These are phyloP conservation scores for Ceraclea dissimilis DNA, from an alignment of 2,888 invertebrate genomes.

Conservation along the genomic window DNA sequence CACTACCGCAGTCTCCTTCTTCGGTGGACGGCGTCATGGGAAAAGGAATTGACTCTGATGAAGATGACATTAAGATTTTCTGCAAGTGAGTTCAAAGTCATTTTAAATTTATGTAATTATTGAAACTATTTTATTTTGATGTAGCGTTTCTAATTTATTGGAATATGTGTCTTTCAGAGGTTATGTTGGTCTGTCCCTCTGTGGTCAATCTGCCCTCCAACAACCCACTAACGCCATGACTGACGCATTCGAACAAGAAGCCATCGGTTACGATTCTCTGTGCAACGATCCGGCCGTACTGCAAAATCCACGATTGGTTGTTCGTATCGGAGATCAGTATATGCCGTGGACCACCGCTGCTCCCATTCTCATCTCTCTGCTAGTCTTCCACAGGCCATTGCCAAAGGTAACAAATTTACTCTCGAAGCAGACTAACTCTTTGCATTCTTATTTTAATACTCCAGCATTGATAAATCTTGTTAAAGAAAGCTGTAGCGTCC, in stretches of 20 bases:
- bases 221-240: conserved; percentile 39
- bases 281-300: conserved; percentile 62
- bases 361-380: conserved; percentile 79
- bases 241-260: conserved; percentile 30
- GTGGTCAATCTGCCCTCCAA: conserved; percentile 51
- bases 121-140: too few species aligned
- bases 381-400: conserved; percentile 79
- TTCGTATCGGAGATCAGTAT: conserved; percentile 80
- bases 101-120: background rate
- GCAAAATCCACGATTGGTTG: conserved; percentile 74
- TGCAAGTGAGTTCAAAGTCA: conserved; percentile 38
- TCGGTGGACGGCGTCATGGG: conserved; percentile 75
- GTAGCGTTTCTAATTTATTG: background rate
- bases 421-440: background rate
- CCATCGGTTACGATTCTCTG: conserved; percentile 43
- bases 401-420: conserved; percentile 65
- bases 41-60: conserved; percentile 75
- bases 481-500: background rate
- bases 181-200: conserved; percentile 64
- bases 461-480: background rate
- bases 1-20: conserved; percentile 87
- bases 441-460: too few species aligned
- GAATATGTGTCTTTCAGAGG: conserved; percentile 27
- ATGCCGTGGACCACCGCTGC: conserved; percentile 89
- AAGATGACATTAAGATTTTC: conserved; percentile 63